Base-by-base conservation (phyloP, 2,113 vertebrate genomes). In the Epinephelus cyanopodus region DNA sequence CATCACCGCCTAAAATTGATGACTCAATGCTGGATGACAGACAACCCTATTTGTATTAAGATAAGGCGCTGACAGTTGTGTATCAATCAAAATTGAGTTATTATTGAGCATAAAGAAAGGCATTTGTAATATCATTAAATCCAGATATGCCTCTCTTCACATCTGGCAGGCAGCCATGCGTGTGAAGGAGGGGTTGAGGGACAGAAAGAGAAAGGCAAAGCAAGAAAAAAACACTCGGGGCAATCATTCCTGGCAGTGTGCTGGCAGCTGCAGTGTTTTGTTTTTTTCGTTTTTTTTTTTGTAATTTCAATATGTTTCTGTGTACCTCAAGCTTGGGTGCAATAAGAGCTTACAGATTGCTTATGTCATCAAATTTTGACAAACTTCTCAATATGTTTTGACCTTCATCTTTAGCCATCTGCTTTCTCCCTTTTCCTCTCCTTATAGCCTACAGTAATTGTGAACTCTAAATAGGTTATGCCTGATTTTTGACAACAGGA, bases 81-180 rank as follows among this genome's bases (percentile, higher is more conserved):
- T 97, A 98, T 98, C 97, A 97, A 98, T 99, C 98, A 97, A 97
- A 97, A 97, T 95, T 95, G 96, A 97, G 97, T 97, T 97, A 97
- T 98, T 97, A 98, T 97, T 97, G 96, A 97, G 96, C 95, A 97
- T 98, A 97, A 97, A 97, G 96, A 96, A 97, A 97, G 96, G 96
- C 97, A 96, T 98, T 97, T 97, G 97, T 99, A 97, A 98, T 97
- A 96, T 97, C 97, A 98, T 99, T 99, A 98, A 97, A 97, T 97
- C 96, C 96, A 97, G 96, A 97, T 98, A 97, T 96, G 96, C 95
- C 95, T 96, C 95, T 96, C 95, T 95, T 95, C 96, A 97, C 97
- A 98, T 99, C 97, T 99, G 98, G 97, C 97, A 97, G 96, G 96
- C 97, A 97, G 97, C 97, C 97, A 97, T 94, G 96, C 83, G 60